phyloP scores from a whole-genome alignment of 2,888 invertebrate genomes.

The Ferrisia virgata region DNA sequence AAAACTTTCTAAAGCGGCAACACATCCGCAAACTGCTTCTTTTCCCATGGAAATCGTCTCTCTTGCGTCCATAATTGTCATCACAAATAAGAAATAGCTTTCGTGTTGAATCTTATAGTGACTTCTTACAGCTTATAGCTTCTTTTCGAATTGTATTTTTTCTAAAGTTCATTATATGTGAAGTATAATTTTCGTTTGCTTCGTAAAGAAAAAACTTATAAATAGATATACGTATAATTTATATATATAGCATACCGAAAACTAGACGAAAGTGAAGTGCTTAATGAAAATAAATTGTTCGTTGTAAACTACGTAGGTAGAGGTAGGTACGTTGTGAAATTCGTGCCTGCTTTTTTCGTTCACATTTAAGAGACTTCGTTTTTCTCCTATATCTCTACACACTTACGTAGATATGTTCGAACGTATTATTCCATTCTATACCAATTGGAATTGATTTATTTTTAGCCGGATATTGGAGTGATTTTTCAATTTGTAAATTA shows the following conservation, averaged over 20 bases:
- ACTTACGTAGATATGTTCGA: neutral
- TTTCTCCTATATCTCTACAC: conserved; percentile 25
- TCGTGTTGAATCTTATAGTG: neutral
- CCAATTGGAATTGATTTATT: conserved; percentile 1
- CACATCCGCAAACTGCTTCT: conserved; percentile 13
- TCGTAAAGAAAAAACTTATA: too few species aligned
- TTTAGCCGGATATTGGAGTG: neutral
- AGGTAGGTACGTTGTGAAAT: conserved; percentile 16
- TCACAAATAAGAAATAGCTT: conserved; percentile 12
- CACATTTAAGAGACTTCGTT: neutral
- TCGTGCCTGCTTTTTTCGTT: neutral
- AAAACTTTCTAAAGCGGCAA: neutral
- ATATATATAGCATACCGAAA: neutral
- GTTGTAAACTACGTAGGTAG: too few species aligned
- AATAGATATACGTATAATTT: too few species aligned
- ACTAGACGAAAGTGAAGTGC: conserved; percentile 20
- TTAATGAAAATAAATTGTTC: conserved; percentile 24
- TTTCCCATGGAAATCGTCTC: neutral
- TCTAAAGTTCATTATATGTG: neutral
- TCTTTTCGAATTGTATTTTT: neutral
- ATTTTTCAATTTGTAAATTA: neutral
- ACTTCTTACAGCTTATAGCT: neutral
- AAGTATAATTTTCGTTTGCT: neutral
- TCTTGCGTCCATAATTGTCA: conserved; percentile 14
- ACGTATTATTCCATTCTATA: neutral